Base-by-base conservation (phyloP, 2,888 invertebrate species). In the Tromatobia lineatoria region DNA sequence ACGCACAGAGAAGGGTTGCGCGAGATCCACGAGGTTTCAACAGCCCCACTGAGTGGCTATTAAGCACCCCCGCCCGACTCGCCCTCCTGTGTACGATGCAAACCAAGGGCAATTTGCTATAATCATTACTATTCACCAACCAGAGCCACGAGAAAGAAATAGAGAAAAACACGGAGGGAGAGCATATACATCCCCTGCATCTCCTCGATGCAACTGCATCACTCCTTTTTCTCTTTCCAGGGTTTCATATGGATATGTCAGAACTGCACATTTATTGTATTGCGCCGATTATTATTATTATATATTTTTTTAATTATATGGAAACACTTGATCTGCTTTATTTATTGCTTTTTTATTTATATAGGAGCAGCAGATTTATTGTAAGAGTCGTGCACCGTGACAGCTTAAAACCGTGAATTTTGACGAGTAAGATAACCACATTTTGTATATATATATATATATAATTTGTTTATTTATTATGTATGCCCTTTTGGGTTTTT, bases 31-130 rank as follows among this genome's bases (percentile, higher is more conserved):
- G 82, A 83, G 77, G 88, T 90, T 90, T 91, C 90, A 92, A 91
- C 90, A 91, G 90, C 90, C 91, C 90, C 89, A 91, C 90, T 90
- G 92, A 93, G 93, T 93, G 92, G 92, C 92, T 93, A 92, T 92
- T 92, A 93, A 90, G 90, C 91, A 90, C 89, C 85, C 85, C 83
- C 86, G 78, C 81, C 89, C 57, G 42, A 73, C 67, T 69, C 69
- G 79, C 87, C 66, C 78, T 73, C 79, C 76, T 71, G 52, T 78
- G 61, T 52, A 42, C 85, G 80, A 88, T 89, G 87, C 88, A 89
- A 89, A 90, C 89, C 91, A 90, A 90, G 91, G 89, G 91, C 91
- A 91, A 92, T 92, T 91, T 91, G 90, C 90, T 90, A 89, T 92
- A 92, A 92, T 92, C 91, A 92, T 92, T 90, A 91, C 91, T 90